Evolutionary conservation across 1,140 invertebrate genomes (phyloP), one percentile per base, ranked within the genome.

Genomic region (Drosophila azteca): DNA sequence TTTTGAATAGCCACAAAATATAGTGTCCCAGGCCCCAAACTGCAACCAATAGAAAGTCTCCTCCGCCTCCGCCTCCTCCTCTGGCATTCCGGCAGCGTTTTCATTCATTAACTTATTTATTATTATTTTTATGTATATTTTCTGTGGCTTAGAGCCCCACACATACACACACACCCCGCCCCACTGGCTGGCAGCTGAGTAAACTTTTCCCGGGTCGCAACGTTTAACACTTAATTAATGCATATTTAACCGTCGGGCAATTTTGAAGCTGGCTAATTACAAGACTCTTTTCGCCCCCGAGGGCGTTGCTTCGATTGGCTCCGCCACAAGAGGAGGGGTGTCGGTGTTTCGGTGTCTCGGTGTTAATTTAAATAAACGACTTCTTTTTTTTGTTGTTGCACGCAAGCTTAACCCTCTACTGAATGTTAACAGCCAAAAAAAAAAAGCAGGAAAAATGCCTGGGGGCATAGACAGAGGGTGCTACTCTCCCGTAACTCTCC

Each of bases 211-310:
- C 35, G 11, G 58, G 43, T 54, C 50, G 45, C 31, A 46, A 74
- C 70, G 65, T 61, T 83, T 83, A 83, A 65, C 81, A 80, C 81
- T 76, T 72, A 88, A 87, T 87, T 82, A 88, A 88, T 87, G 82
- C 82, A 82, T 61, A 87, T 82, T 78, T 78, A 78, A 71, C 61
- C 59, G 55, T 50, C 58, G 77, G 71, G 50, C 72, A 84, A 84
- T 85, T 80, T 39, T 66, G 46, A 85, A 53, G 57, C 57, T 66
- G 77, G 77, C 77, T 85, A 84, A 84, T 84, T 85, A 85, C 80
- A 80, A 77, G 71, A 45, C 51, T 51, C 58, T 61, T 41, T 41
- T 48, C 26, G 41, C 13, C 31, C 73, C 59, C 57, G 46, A 17
- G 49, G 79, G 79, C 61, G 62, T 64, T 39, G 35, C 35, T 39